Conservation (phyloP, 2,888 invertebrate species). For the Chydorus sphaericus region DNA sequence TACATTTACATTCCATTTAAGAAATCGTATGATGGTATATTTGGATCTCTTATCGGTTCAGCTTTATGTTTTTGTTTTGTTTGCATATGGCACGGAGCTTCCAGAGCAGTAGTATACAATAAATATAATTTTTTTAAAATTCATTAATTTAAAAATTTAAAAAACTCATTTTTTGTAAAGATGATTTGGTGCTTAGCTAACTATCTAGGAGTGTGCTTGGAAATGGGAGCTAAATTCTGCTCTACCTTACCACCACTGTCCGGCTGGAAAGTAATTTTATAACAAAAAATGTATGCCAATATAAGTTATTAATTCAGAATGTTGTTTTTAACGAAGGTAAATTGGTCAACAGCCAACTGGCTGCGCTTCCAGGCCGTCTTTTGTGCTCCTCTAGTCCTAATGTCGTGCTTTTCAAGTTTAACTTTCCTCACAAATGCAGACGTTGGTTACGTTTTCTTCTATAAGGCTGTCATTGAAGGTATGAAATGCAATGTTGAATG, state of each 20-base stretch:
- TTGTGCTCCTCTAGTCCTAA: conserved; percentile 54
- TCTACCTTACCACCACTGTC: too few species aligned
- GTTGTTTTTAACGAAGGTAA: too few species aligned
- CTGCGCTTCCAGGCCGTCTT: conserved; percentile 50
- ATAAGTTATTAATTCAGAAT: too few species aligned
- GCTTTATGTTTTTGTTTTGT: conserved; percentile 64
- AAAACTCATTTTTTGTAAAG: too few species aligned
- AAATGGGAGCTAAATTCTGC: conserved; percentile 45
- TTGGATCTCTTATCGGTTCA: conserved; percentile 52
- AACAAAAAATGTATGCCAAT: too few species aligned
- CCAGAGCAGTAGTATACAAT: conserved; percentile 26
- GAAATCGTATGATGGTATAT: conserved; percentile 32
- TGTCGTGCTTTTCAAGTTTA: conserved; percentile 72
- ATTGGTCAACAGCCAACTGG: conserved; percentile 30
- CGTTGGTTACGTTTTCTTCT: conserved; percentile 54
- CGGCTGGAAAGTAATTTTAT: too few species aligned
- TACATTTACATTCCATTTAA: conserved; percentile 63
- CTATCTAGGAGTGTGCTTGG: conserved; percentile 59
- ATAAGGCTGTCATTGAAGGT: conserved; percentile 39
- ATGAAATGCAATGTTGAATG: conserved; percentile 29
- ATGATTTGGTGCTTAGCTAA: conserved; percentile 77
- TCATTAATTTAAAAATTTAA: too few species aligned
- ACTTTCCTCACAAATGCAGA: conserved; percentile 67
- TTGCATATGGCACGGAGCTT: conserved; percentile 79
- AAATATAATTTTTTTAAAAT: too few species aligned